These are phyloP conservation scores for Hyperoplus lanceolatus DNA, from an alignment of 2,797 vertebrate species.

Conservation along the genomic window DNA sequence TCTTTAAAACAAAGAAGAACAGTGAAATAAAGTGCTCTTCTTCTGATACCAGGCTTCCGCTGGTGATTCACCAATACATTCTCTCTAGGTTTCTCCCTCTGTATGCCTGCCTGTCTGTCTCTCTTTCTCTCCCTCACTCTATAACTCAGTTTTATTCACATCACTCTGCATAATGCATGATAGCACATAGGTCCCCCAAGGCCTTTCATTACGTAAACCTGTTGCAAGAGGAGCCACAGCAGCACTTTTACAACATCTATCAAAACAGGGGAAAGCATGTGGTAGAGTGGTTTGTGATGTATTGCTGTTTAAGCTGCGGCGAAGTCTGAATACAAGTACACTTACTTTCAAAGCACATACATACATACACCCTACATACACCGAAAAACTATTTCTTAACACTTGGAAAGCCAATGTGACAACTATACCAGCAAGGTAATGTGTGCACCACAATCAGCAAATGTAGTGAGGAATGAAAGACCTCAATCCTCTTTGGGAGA, in stretches of 20 bases:
- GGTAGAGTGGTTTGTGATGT: slow-evolving; percentile 58
- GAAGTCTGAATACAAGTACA: slow-evolving; percentile 54
- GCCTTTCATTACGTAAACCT: slow-evolving; percentile 82
- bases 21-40: slow-evolving; percentile 28
- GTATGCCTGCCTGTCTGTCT: slow-evolving; percentile 28
- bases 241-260: slow-evolving; percentile 74
- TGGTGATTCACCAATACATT: slow-evolving; percentile 68
- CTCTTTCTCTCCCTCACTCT: slow-evolving; percentile 54
- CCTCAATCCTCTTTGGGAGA: slow-evolving; percentile 21
- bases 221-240: slow-evolving; percentile 77
- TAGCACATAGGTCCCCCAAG: slow-evolving; percentile 69
- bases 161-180: slow-evolving; percentile 81
- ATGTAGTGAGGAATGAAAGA: slow-evolving; percentile 39
- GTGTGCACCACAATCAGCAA: slow-evolving; percentile 3
- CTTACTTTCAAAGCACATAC: slow-evolving; percentile 34
- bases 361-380: neutral
- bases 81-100: slow-evolving; percentile 56
- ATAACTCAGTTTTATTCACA: slow-evolving; percentile 78
- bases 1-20: slow-evolving; percentile 46
- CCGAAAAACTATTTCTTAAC: slow-evolving; percentile 28
- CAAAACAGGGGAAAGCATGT: slow-evolving; percentile 55
- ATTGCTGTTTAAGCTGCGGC: slow-evolving; percentile 55
- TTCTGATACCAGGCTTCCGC: slow-evolving; percentile 33
- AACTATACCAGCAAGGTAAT: neutral
- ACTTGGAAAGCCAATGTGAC: slow-evolving; percentile 7